These are phyloP conservation scores for Tortrix viridana DNA, from an alignment of 2,888 invertebrate species.

Conservation along the genomic window DNA sequence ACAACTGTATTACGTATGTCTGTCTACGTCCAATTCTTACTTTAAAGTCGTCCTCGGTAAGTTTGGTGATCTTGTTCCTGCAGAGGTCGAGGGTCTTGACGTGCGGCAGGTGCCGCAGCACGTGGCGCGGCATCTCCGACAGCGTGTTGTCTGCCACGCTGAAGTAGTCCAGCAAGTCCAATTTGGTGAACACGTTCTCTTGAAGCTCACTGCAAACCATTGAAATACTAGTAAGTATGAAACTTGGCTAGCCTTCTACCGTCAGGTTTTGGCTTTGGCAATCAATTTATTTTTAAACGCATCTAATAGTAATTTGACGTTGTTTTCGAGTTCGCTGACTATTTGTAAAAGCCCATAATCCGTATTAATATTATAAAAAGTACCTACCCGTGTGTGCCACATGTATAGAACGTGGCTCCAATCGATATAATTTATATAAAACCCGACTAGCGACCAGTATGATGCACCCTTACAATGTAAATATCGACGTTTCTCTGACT, in stretches of 20 bases:
- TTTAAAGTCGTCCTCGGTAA: conserved; percentile 90
- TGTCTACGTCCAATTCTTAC: conserved; percentile 63
- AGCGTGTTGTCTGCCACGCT: conserved; percentile 92
- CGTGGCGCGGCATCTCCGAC: conserved; percentile 89
- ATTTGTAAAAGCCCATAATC: no score
- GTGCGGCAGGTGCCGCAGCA: conserved; percentile 89
- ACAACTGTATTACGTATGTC: not conserved
- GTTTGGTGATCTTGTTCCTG: conserved; percentile 89
- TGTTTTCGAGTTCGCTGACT: no score
- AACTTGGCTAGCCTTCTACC: not conserved
- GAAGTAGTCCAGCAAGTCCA: conserved; percentile 89
- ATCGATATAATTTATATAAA: no score
- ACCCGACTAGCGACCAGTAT: no score
- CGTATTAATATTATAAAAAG: no score
- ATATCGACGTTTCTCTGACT: no score
- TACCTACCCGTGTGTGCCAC: no score
- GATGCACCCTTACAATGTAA: no score
- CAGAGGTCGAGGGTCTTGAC: conserved; percentile 92
- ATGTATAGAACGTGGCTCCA: no score
- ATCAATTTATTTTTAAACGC: no score
- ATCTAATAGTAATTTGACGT: no score
- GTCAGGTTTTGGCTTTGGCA: no score
- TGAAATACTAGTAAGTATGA: conserved; percentile 40
- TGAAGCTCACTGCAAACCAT: conserved; percentile 87
- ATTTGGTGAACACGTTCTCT: conserved; percentile 89